Base-by-base conservation (phyloP, 53 echinoderm and acorn worm species). In the Echinarachnius parma region DNA sequence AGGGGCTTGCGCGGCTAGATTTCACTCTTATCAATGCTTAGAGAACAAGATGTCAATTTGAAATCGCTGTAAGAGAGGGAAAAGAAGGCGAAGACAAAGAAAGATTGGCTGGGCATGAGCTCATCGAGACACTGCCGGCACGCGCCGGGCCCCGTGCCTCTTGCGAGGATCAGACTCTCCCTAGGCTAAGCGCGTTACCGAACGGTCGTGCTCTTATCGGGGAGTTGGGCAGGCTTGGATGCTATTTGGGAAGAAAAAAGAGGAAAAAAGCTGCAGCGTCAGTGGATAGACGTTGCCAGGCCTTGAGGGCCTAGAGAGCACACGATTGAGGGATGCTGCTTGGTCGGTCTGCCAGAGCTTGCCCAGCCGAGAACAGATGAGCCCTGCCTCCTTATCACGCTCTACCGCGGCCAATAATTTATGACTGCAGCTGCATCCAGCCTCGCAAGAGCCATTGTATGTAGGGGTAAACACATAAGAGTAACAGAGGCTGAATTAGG, bases 391-490 rank as follows among this genome's bases (percentile, higher is more conserved):
- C 82, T 79, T 79, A 85, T 79, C 85, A 85, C 81, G 82, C 74
- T 66, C 85, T 79, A 52, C 77, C 69, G 82, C 76, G 75, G 80
- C 85, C 79, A 86, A 80, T 89, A 93, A 93, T 84, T 89, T 93
- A 89, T 78, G 89, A 86, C 80, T 89, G 83, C 93, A 93, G 93
- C 93, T 93, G 93, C 89, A 71, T 89, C 75, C 75, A 87, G 82
- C 58, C 71, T 83, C 66, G 52, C 56, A 57, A 93, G 75, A 83
- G 79, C 93, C 79, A 86, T 93, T 93, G 93, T 93, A 93, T 93
- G 86, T 93, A 77, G 81, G 83, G 86, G 86, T 89, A 89, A 93
- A 93, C 93, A 89, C 93, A 86, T 79, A 82, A n/a, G 50, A 85
- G 80, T 86, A 93, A 84, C 70, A 82, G 89, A 86, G 75, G 71